Percentiles rank a stretch among this genome's conserved stretches.
Evolutionary conservation across 2,888 invertebrate species (phyloP).

Genomic region (Frankliniella fusca): DNA sequence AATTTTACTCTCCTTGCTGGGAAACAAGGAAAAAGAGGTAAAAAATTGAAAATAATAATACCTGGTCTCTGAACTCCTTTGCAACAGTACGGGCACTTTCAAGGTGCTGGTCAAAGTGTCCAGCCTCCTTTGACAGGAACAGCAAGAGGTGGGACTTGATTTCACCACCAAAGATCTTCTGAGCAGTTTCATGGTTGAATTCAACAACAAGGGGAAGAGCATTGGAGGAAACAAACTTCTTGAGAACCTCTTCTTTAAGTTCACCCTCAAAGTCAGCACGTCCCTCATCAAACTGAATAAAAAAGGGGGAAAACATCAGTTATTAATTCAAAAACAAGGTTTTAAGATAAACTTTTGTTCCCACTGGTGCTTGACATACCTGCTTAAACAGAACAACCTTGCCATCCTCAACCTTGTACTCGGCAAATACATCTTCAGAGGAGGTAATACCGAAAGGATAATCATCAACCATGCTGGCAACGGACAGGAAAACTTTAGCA

Average conservation of each 20-base stretch:
- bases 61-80: constrained; percentile 81
- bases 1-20: constrained; percentile 29
- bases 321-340: constrained; percentile 24
- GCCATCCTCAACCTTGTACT: constrained; percentile 74
- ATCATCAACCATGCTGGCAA: constrained; percentile 79
- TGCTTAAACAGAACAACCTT: constrained; percentile 87
- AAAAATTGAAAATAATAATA: constrained; percentile 41
- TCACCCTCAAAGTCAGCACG: constrained; percentile 65
- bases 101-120: constrained; percentile 74
- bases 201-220: constrained; percentile 88
- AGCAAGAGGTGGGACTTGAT: constrained; percentile 94
- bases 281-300: constrained; percentile 75
- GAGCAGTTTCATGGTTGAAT: constrained; percentile 95
- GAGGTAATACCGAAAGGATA: constrained; percentile 82
- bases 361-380: constrained; percentile 51
- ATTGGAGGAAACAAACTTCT: constrained; percentile 77
- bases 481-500: constrained; percentile 78
- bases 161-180: constrained; percentile 96
- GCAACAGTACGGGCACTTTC: constrained; percentile 79
- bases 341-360: not conserved
- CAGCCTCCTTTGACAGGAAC: constrained; percentile 88
- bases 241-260: constrained; percentile 60
- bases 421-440: constrained; percentile 70
- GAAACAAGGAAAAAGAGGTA: constrained; percentile 14
- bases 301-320: not conserved